Percentiles rank a stretch among this genome's conserved stretches.
Conservation (phyloP, 2,797 vertebrate genomes). For the Sebastes diaconus region DNA sequence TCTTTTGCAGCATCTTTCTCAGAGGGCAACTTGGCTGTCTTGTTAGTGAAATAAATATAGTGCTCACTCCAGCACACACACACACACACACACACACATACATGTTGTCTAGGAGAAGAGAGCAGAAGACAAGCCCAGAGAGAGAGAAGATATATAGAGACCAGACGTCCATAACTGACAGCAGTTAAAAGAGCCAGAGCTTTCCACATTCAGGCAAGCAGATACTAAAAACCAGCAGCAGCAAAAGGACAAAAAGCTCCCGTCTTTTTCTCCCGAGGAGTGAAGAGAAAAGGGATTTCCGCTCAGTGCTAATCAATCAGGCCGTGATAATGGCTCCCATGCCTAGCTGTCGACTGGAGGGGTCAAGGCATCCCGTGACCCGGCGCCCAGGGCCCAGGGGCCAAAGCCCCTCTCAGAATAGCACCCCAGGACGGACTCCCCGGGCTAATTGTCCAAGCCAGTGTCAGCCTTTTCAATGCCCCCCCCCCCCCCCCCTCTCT, state of each 20-base stretch:
- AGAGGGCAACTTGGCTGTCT: neutral
- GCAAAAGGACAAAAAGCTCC: constrained; percentile 74
- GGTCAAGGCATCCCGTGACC: constrained; percentile 87
- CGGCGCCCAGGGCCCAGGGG: constrained; percentile 75
- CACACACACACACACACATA: neutral
- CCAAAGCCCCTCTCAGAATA: constrained; percentile 80
- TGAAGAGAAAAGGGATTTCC: constrained; percentile 84
- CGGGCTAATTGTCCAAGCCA: constrained; percentile 85
- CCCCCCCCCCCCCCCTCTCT: constrained; percentile 36
- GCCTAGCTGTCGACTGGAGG: constrained; percentile 83
- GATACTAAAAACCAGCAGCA: constrained; percentile 62
- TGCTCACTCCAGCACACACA: neutral
- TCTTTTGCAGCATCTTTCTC: constrained; percentile 3
- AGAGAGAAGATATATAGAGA: constrained; percentile 31
- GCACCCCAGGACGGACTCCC: constrained; percentile 82
- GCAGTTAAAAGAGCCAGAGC: constrained; percentile 26
- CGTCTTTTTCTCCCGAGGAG: constrained; percentile 64
- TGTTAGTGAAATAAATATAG: constrained; percentile 18
- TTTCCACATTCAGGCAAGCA: constrained; percentile 47
- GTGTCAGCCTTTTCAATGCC: constrained; percentile 84
- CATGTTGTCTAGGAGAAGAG: neutral
- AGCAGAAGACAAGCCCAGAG: neutral
- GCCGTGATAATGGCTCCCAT: constrained; percentile 86
- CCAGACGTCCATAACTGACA: constrained; percentile 48
- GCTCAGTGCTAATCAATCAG: constrained; percentile 88